Base-by-base conservation (phyloP, 37 sponge, comb jelly and placozoan genomes). In the Cladorhizidae sp. region DNA sequence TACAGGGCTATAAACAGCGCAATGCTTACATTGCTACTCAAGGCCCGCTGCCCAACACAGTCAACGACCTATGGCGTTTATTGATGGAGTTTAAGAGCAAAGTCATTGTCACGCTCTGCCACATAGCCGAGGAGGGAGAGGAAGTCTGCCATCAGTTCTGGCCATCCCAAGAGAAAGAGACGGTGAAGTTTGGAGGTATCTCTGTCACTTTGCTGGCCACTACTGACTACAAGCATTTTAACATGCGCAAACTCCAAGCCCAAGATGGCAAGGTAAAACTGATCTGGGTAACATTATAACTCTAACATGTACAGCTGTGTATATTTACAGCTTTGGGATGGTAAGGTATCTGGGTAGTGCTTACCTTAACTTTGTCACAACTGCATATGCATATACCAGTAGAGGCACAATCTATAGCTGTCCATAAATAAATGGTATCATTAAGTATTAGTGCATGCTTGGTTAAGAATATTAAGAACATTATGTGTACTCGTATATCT, bases 1-100 rank as follows among this genome's bases (percentile, higher is more conserved):
- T 62, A 26, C 64, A 88, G 89, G 89, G 89, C 33, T 88, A 88
- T 78, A 88, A 88, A 74, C 79, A 78, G 67, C 84, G 83, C 2
- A 88, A 83, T 83, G 84, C 89, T n/a, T 88, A 83, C 79, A 88
- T 88, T 50, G 83, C 84, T 31, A 73, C 89, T 28, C 89, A 88
- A 62, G 79, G 84, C 64, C 89, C 89, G 3, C 79, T 88, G 36
- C 38, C 77, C 65, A 71, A 55, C 73, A 88, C 89, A 7, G 74
- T 78, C 31, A 70, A 77, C 35, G 84, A 83, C 64, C 40, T 88
- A 37, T 83, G 89, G 89, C 58, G 84, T 63, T 77, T 88, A 79
- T 58, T 88, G 42, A 77, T 61, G 73, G 89, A 88, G 67, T 88
- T 83, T 45, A 83, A 83, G 84, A 74, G 73, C 79, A 71, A 67